phyloP scores from a whole-genome alignment of 1,140 invertebrate genomes.

The Lepidurus apus region DNA sequence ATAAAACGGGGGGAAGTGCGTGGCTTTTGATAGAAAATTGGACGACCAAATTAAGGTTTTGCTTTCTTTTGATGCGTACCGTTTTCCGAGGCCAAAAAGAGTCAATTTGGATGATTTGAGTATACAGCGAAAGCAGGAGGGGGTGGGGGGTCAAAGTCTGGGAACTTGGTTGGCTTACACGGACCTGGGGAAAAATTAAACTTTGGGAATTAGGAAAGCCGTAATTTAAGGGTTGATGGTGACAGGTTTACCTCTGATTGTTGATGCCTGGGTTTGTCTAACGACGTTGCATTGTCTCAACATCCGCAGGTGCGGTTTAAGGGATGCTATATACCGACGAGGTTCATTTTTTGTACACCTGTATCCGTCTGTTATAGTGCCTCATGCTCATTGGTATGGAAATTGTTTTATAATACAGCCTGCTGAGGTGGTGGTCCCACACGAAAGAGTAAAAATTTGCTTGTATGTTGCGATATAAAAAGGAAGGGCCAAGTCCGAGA shows the following conservation, averaged over 20 bases:
- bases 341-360: neutral
- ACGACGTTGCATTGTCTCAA: constrained; percentile 3
- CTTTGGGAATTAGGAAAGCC: neutral
- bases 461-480: neutral
- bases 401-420: neutral
- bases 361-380: neutral
- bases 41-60: neutral
- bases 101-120: neutral
- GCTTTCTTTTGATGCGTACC: neutral
- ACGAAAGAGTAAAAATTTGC: neutral
- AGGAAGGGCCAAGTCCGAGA: neutral
- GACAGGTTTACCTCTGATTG: constrained; percentile 7
- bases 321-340: neutral
- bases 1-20: neutral
- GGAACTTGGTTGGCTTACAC: neutral
- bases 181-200: neutral
- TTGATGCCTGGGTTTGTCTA: neutral
- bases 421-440: neutral
- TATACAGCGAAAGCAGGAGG: neutral
- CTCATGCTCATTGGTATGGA: constrained; percentile 1
- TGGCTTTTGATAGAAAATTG: neutral
- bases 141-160: neutral
- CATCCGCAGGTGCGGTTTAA: constrained; percentile 5
- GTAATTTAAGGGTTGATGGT: neutral
- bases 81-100: neutral